Conservation (phyloP, 2,797 vertebrate species). For the Glossophaga mutica region DNA sequence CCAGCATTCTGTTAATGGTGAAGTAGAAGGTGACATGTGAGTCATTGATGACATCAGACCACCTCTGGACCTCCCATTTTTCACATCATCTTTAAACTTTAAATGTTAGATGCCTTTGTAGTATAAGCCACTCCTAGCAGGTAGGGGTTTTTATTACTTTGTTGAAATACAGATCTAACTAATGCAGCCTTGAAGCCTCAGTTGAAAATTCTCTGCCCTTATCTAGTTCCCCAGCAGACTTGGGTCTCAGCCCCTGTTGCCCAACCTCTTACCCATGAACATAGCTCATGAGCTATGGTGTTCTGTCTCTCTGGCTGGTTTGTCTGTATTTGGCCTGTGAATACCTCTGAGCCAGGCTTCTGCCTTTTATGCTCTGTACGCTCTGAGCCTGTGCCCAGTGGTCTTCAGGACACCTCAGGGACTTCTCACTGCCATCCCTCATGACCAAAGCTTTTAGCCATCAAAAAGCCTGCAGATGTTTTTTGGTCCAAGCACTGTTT, state of each 20-base stretch:
- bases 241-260: neutral
- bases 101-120: neutral
- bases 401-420: neutral
- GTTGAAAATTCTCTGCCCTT: neutral
- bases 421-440: too few species aligned
- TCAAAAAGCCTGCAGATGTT: neutral
- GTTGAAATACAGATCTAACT: neutral
- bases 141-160: neutral
- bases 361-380: neutral
- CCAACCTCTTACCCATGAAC: neutral
- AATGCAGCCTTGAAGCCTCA: neutral
- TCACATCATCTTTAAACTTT: neutral
- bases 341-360: neutral
- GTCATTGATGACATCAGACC: neutral
- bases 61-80: neutral
- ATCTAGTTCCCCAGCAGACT: neutral
- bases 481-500: neutral
- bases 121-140: neutral
- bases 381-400: neutral
- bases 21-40: neutral
- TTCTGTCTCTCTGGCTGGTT: neutral
- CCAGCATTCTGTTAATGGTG: neutral
- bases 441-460: neutral
- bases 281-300: neutral
- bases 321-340: neutral